Evolutionary conservation across 2,797 vertebrate genomes (phyloP).

Genomic region (Poecilia gillii): DNA sequence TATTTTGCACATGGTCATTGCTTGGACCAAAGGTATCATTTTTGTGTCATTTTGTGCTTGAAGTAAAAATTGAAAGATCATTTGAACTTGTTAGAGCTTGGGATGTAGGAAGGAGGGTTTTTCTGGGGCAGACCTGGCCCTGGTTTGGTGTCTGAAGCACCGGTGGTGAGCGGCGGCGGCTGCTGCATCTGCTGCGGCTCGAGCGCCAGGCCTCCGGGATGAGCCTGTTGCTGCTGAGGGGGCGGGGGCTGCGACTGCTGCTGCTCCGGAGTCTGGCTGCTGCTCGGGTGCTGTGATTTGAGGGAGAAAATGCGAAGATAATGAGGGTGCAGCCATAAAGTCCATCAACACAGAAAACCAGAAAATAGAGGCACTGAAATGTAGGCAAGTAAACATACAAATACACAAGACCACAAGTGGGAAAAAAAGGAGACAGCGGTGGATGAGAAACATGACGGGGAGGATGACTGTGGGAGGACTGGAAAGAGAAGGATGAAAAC

Average conservation of each 20-base stretch:
- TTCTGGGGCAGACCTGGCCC: slow-evolving; percentile 71
- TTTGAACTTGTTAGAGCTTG: not conserved
- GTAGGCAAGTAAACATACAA: slow-evolving; percentile 55
- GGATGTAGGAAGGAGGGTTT: not conserved
- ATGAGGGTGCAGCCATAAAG: slow-evolving; percentile 86
- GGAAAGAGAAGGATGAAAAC: slow-evolving; percentile 35
- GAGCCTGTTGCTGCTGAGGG: slow-evolving; percentile 57
- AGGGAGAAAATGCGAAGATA: slow-evolving; percentile 94
- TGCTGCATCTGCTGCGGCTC: slow-evolving; percentile 70
- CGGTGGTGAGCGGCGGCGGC: slow-evolving; percentile 69
- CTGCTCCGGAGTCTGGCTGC: slow-evolving; percentile 84
- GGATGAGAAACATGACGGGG: slow-evolving; percentile 33
- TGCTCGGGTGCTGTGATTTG: slow-evolving; percentile 89
- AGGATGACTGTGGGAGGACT: slow-evolving; percentile 39
- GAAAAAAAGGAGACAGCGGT: slow-evolving; percentile 44
- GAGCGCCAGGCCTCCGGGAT: slow-evolving; percentile 60
- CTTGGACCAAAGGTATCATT: not conserved
- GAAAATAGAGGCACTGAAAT: slow-evolving; percentile 65
- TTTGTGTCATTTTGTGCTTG: not conserved
- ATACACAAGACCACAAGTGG: slow-evolving; percentile 60
- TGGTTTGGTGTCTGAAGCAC: slow-evolving; percentile 71
- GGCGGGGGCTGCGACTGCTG: slow-evolving; percentile 80
- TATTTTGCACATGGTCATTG: not conserved
- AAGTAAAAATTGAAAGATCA: not conserved
- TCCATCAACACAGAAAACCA: slow-evolving; percentile 80